These are phyloP conservation scores for Heliothis virescens DNA, from an alignment of 1,140 invertebrate species.

Conservation along the genomic window DNA sequence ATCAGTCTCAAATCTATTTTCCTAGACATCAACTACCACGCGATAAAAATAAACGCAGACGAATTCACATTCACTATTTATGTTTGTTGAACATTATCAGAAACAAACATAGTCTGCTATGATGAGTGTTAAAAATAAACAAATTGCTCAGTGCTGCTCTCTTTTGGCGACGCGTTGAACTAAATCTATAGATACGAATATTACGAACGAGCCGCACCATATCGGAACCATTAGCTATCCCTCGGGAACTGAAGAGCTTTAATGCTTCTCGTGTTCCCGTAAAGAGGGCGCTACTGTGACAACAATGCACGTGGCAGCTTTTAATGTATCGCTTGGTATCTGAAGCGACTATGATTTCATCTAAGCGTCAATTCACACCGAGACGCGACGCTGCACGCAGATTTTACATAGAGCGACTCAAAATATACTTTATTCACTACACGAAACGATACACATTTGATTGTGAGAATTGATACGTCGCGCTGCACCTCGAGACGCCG, in stretches of 20 bases:
- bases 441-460: too few relatives aligned
- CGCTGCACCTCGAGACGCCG: too few relatives aligned
- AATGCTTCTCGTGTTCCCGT: background rate
- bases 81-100: background rate
- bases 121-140: conserved; percentile 10
- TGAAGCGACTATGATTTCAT: too few relatives aligned
- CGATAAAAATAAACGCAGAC: background rate
- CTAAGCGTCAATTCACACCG: too few relatives aligned
- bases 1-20: background rate
- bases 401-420: too few relatives aligned
- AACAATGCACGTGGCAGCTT: too few relatives aligned
- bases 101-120: background rate
- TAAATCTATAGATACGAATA: background rate
- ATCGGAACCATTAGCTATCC: background rate
- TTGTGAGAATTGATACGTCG: too few relatives aligned
- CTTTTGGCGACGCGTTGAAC: background rate
- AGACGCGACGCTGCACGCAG: too few relatives aligned
- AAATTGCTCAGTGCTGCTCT: conserved; percentile 19
- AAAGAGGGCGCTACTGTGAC: background rate
- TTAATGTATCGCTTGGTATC: too few relatives aligned
- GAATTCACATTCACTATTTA: background rate
- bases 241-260: conserved; percentile 13
- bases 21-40: background rate
- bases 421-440: too few relatives aligned
- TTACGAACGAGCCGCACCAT: background rate